These are phyloP conservation scores for Piprites chloris DNA, from an alignment of 2,113 vertebrate genomes.

Conservation along the genomic window DNA sequence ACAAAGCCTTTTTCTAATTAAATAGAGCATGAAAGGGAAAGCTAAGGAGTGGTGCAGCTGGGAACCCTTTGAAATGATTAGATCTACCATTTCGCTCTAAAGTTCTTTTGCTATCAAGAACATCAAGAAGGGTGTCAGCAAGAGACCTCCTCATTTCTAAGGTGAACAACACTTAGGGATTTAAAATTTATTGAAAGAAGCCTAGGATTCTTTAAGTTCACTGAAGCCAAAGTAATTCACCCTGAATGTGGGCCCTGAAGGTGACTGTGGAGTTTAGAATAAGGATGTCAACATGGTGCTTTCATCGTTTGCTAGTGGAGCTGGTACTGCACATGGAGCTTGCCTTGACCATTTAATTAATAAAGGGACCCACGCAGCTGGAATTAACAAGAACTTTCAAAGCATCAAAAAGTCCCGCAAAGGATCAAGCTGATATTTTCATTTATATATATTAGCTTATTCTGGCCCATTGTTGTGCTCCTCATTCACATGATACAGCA, in stretches of 20 bases:
- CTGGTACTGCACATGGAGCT: conserved; percentile 51
- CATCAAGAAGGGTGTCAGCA: conserved; percentile 59
- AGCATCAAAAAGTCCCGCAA: conserved; percentile 60
- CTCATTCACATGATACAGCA: conserved; percentile 33
- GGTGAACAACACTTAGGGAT: conserved; percentile 51
- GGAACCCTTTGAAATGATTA: conserved; percentile 52
- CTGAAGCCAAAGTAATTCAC: conserved; percentile 63
- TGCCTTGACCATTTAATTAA: conserved; percentile 69
- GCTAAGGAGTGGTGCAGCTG: conserved; percentile 23
- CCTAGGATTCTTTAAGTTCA: conserved; percentile 52
- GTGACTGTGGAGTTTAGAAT: conserved; percentile 53
- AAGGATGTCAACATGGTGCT: conserved; percentile 62
- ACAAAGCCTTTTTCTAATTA: conserved; percentile 44
- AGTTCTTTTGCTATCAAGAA: conserved; percentile 31
- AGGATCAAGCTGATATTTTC: conserved; percentile 69
- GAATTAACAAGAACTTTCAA: conserved; percentile 65
- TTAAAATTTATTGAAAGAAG: conserved; percentile 55
- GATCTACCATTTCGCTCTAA: conserved; percentile 41
- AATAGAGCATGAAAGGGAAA: conserved; percentile 47
- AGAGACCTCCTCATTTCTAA: conserved; percentile 41
- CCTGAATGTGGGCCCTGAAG: conserved; percentile 58
- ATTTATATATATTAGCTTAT: conserved; percentile 66
- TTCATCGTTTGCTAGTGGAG: conserved; percentile 34
- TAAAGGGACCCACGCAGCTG: conserved; percentile 61
- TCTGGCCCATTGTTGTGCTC: conserved; percentile 27